Percentiles rank a stretch among this genome's conserved stretches.
phyloP scores from a whole-genome alignment of 1,140 invertebrate species.

The Drosophila simulans region DNA sequence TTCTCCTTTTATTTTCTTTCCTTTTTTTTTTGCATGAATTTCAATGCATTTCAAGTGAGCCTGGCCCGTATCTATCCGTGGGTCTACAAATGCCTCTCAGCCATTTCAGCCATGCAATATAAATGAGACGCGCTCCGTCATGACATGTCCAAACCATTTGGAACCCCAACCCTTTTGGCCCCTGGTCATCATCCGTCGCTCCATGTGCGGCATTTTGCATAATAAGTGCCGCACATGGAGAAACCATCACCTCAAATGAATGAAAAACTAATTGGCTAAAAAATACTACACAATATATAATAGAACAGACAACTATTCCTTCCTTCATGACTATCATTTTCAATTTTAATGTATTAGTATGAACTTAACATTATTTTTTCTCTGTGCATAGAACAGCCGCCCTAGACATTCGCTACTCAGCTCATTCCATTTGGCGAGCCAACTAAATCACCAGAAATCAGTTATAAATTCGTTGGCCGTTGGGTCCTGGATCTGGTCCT shows the following conservation, averaged over 20 bases:
- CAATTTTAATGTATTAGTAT: not conserved
- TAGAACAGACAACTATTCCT: no score
- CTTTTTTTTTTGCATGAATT: constrained; percentile 29
- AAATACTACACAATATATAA: not conserved
- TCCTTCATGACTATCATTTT: not conserved
- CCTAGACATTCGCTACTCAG: constrained; percentile 37
- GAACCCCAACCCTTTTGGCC: constrained; percentile 1
- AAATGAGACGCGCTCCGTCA: constrained; percentile 70
- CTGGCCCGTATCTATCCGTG: constrained; percentile 20
- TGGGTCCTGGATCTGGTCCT: constrained; percentile 13
- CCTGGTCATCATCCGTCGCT: constrained; percentile 23
- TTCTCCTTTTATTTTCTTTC: not conserved
- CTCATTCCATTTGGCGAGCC: constrained; percentile 69
- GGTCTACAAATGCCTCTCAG: constrained; percentile 24
- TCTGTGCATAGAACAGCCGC: constrained; percentile 9
- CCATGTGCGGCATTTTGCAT: constrained; percentile 73
- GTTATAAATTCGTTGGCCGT: constrained; percentile 74
- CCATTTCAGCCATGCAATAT: constrained; percentile 56
- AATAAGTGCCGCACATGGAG: constrained; percentile 54
- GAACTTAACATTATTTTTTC: not conserved
- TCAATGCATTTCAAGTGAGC: constrained; percentile 60
- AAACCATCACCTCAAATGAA: not conserved
- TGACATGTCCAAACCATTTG: constrained; percentile 52
- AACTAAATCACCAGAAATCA: constrained; percentile 82
- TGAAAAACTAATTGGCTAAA: not conserved